A percentile compares a stretch with the other conserved stretches of the same genome.
Conservation (phyloP, 2,113 vertebrate genomes). For the Vimba vimba region DNA sequence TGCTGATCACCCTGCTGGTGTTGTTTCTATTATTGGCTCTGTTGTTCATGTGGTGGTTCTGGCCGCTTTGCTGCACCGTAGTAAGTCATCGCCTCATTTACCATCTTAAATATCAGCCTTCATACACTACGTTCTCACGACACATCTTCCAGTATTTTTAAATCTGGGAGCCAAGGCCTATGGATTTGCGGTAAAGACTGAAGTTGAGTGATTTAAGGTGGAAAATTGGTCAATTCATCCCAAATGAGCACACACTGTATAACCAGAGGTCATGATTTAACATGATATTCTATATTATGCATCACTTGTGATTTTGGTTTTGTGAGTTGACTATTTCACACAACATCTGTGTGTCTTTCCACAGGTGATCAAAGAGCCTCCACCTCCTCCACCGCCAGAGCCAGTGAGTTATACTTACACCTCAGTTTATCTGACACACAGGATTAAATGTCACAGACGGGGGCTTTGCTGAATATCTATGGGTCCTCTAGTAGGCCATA, state of each 20-base stretch:
- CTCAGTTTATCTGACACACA: neutral
- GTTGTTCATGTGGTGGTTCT: conserved; percentile 87
- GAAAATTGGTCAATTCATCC: neutral
- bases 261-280: neutral
- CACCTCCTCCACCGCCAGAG: conserved; percentile 81
- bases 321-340: neutral
- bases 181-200: neutral
- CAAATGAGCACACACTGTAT: neutral
- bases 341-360: conserved; percentile 31
- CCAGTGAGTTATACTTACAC: conserved; percentile 76
- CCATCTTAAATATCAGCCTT: neutral
- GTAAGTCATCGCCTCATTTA: conserved; percentile 72
- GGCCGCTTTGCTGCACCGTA: conserved; percentile 84
- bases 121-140: neutral
- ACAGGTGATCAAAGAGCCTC: conserved; percentile 85
- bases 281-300: neutral
- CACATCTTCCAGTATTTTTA: neutral
- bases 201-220: neutral
- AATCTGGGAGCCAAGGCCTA: neutral
- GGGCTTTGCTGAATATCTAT: neutral
- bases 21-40: conserved; percentile 81
- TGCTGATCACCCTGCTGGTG: conserved; percentile 85
- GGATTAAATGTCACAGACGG: neutral
- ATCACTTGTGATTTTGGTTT: neutral
- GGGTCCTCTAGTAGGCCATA: neutral